Conservation (phyloP, 2,888 invertebrate species). For the Lottia scabra region DNA sequence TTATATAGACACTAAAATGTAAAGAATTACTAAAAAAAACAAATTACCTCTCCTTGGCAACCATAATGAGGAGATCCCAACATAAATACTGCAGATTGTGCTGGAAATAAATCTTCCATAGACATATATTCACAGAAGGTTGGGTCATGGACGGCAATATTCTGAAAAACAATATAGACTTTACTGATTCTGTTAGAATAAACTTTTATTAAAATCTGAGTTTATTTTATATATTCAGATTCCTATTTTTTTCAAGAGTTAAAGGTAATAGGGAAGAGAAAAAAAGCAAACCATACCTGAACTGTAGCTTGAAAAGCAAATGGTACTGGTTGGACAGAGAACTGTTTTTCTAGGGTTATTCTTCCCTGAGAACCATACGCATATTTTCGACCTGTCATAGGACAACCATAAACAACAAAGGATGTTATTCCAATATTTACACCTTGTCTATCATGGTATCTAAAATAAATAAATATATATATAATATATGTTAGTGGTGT, state of each 20-base stretch:
- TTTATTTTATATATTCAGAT: too few relatives aligned
- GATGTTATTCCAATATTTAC: slow-evolving; percentile 80
- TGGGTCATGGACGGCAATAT: slow-evolving; percentile 67
- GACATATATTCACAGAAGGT: slow-evolving; percentile 69
- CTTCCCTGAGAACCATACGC: slow-evolving; percentile 75
- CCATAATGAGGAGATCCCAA: slow-evolving; percentile 86
- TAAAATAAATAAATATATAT: slow-evolving; percentile 36
- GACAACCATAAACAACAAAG: slow-evolving; percentile 77
- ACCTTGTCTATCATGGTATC: slow-evolving; percentile 79
- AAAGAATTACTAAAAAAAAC: background rate
- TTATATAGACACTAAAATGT: too few relatives aligned
- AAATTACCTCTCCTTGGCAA: slow-evolving; percentile 78
- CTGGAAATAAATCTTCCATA: slow-evolving; percentile 78
- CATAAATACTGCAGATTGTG: slow-evolving; percentile 80
- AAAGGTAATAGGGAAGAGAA: too few relatives aligned
- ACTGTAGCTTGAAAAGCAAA: slow-evolving; percentile 81
- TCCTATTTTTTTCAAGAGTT: too few relatives aligned
- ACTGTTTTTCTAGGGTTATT: slow-evolving; percentile 78
- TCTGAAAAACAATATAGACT: slow-evolving; percentile 39
- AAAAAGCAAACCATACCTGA: slow-evolving; percentile 67
- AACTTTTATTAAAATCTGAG: too few relatives aligned
- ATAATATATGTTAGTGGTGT: background rate
- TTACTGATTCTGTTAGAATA: background rate
- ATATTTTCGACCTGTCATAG: slow-evolving; percentile 79
- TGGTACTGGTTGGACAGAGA: slow-evolving; percentile 75